Evolutionary conservation across 2,113 vertebrate species (phyloP).

Genomic region (Pangasianodon gigas): DNA sequence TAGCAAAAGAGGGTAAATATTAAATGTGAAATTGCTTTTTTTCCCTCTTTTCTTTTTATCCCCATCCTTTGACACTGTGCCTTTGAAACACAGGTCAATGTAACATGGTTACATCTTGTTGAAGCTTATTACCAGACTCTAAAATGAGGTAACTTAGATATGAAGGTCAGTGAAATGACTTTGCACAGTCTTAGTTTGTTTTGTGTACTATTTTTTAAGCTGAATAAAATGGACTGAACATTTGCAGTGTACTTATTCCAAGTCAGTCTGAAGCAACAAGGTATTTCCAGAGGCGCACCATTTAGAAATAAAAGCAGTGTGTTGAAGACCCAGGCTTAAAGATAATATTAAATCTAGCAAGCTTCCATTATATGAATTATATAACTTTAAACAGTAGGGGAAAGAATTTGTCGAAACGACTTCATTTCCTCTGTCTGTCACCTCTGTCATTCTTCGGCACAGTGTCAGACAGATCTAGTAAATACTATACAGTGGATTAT

Average conservation of each 20-base stretch:
- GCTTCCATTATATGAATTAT: background rate
- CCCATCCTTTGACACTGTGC: constrained; percentile 35
- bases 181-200: background rate
- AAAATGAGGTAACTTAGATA: constrained; percentile 16
- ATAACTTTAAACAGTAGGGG: background rate
- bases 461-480: constrained; percentile 43
- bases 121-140: constrained; percentile 37
- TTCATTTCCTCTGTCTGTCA: constrained; percentile 27
- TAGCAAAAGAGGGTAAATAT: constrained; percentile 52
- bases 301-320: background rate
- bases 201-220: constrained; percentile 5
- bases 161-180: constrained; percentile 31
- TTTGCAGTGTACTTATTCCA: constrained; percentile 24
- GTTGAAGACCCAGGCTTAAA: constrained; percentile 3
- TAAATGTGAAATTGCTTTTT: constrained; percentile 59
- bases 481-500: constrained; percentile 42
- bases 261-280: constrained; percentile 8
- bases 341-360: background rate
- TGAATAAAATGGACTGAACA: background rate
- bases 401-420: background rate
- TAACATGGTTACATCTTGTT: constrained; percentile 52
- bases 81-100: constrained; percentile 52
- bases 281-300: background rate
- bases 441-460: constrained; percentile 20
- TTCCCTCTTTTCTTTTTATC: constrained; percentile 26